Conservation (phyloP, 2,797 vertebrate species). For the Chromis chromis region DNA sequence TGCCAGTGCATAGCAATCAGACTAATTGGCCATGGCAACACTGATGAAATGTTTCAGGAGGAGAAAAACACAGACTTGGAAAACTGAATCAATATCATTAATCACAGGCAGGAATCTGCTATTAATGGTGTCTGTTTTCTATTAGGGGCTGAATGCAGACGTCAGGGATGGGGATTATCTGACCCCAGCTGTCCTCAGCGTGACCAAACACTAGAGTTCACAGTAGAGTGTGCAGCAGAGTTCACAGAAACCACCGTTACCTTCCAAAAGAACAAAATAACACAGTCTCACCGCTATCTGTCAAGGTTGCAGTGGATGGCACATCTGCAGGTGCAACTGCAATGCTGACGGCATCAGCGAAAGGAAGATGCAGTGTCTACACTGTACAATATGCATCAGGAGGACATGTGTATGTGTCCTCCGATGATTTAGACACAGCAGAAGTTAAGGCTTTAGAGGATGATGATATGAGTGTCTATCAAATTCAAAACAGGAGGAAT, state of each 20-base stretch:
- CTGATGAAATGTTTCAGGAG: conserved; percentile 84
- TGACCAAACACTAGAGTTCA: conserved; percentile 70
- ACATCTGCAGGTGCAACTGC: conserved; percentile 47
- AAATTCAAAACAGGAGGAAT: conserved; percentile 67
- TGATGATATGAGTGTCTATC: conserved; percentile 64
- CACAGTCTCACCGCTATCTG: conserved; percentile 22
- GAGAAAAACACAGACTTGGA: conserved; percentile 82
- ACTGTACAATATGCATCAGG: conserved; percentile 9
- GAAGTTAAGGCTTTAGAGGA: conserved; percentile 58
- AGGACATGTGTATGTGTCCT: conserved; percentile 10
- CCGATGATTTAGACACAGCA: conserved; percentile 66
- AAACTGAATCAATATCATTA: conserved; percentile 89
- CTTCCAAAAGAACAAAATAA: conserved; percentile 4
- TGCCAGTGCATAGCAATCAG: conserved; percentile 85
- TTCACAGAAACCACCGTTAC: conserved; percentile 33
- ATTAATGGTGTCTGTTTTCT: conserved; percentile 86
- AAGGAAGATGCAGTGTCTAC: not conserved
- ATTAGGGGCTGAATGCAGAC: conserved; percentile 77
- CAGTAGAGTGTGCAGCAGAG: conserved; percentile 27
- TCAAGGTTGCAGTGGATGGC: conserved; percentile 32
- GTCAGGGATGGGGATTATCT: conserved; percentile 71
- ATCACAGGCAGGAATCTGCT: conserved; percentile 84
- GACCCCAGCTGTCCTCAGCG: conserved; percentile 71
- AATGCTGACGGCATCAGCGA: not conserved
- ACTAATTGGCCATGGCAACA: conserved; percentile 86